A percentile compares a stretch with the other conserved stretches of the same genome.
These are phyloP conservation scores for Pyrocoelia pectoralis DNA, from an alignment of 2,888 invertebrate genomes.

Conservation along the genomic window DNA sequence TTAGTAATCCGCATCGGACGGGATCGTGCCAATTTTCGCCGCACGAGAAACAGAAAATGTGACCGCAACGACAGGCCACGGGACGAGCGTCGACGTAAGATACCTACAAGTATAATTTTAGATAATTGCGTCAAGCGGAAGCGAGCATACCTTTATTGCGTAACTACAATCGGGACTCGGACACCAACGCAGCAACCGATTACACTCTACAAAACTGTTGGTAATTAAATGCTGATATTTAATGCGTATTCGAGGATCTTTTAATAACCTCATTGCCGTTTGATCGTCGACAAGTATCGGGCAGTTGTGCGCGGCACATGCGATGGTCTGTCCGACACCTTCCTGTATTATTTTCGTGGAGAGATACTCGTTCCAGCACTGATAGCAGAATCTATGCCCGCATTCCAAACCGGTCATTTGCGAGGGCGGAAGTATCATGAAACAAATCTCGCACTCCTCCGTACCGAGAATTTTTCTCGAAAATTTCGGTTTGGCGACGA, in stretches of 20 bases:
- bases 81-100: slow-evolving; percentile 85
- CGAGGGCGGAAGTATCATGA: slow-evolving; percentile 77
- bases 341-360: slow-evolving; percentile 99
- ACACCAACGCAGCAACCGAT: slow-evolving; percentile 96
- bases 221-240: slow-evolving; percentile 98
- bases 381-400: slow-evolving; percentile 94
- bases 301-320: slow-evolving; percentile 97
- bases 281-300: slow-evolving; percentile 98
- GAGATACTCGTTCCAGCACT: slow-evolving; percentile 97
- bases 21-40: slow-evolving; percentile 99
- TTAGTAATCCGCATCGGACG: slow-evolving; percentile 90
- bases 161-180: slow-evolving; percentile 98
- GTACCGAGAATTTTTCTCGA: slow-evolving; percentile 74
- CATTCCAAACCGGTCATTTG: slow-evolving; percentile 96
- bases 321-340: slow-evolving; percentile 94
- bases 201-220: slow-evolving; percentile 99
- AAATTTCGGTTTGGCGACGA: slow-evolving; percentile 74
- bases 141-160: slow-evolving; percentile 75
- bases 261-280: slow-evolving; percentile 91
- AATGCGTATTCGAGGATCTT: slow-evolving; percentile 85
- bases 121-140: neutral
- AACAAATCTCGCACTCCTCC: slow-evolving; percentile 95
- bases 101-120: slow-evolving; percentile 44
- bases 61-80: slow-evolving; percentile 93
- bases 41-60: slow-evolving; percentile 96